Evolutionary conservation across 2,888 invertebrate species (phyloP).

Genomic region (Microchrysa polita): DNA sequence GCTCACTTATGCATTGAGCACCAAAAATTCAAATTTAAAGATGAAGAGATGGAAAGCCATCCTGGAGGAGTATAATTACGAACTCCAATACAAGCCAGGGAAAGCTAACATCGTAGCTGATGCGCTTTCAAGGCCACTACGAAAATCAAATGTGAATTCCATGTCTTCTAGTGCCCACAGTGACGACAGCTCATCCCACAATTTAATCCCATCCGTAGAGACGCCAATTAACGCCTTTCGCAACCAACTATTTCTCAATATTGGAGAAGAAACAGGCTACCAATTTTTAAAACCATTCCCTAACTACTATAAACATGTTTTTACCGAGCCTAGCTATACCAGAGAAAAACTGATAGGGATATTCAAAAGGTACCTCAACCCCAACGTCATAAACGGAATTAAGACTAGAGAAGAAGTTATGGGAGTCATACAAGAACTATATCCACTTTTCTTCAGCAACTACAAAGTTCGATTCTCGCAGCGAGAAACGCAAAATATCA

Average conservation of each 20-base stretch:
- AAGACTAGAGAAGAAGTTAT: conserved; percentile 5
- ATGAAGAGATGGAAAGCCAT: no score
- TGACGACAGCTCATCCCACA: no score
- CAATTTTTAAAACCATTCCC: not conserved
- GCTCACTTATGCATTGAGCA: no score
- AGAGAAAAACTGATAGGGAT: not conserved
- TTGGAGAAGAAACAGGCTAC: not conserved
- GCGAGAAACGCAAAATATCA: not conserved
- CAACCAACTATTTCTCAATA: conserved; percentile 19
- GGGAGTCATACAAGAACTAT: conserved; percentile 11
- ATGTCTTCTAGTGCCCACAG: no score
- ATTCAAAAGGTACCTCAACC: conserved; percentile 26
- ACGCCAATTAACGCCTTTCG: conserved; percentile 29
- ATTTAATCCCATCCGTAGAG: no score
- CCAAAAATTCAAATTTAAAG: no score
- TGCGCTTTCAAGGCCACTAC: no score
- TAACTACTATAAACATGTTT: not conserved
- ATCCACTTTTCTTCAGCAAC: not conserved
- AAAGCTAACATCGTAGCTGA: no score
- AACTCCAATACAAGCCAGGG: no score
- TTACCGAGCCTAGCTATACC: conserved; percentile 11
- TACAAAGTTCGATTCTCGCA: not conserved
- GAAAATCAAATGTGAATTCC: no score
- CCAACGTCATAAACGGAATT: conserved; percentile 9
- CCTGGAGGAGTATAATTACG: no score